These are phyloP conservation scores for Drosophila nigromelanica DNA, from an alignment of 1,140 invertebrate genomes.

Conservation along the genomic window DNA sequence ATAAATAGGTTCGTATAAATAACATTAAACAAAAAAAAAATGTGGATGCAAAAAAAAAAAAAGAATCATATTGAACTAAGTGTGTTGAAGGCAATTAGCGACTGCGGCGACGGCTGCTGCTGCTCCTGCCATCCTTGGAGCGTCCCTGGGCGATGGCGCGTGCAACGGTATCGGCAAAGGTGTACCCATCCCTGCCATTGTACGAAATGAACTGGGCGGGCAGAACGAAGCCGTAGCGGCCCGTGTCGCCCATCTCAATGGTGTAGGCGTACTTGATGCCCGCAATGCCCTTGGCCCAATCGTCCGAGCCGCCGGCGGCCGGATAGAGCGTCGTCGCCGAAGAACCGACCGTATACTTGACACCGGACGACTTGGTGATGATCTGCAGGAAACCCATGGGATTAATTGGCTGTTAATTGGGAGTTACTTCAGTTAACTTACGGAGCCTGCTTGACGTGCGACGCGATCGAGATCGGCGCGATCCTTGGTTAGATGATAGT, in stretches of 20 bases:
- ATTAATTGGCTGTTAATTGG: neutral
- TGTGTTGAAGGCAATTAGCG: constrained; percentile 39
- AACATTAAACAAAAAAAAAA: constrained; percentile 41
- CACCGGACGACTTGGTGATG: constrained; percentile 87
- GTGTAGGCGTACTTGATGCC: constrained; percentile 95
- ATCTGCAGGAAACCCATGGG: constrained; percentile 84
- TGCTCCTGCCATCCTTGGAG: constrained; percentile 49
- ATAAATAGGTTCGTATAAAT: constrained; percentile 75
- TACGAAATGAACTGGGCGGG: constrained; percentile 92
- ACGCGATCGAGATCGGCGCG: constrained; percentile 89
- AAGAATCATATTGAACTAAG: constrained; percentile 40
- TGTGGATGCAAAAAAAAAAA: constrained; percentile 40
- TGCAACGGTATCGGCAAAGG: constrained; percentile 91
- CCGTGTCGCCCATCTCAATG: constrained; percentile 94
- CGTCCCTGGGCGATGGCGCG: constrained; percentile 74
- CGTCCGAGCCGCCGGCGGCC: constrained; percentile 93
- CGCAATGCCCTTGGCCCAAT: constrained; percentile 94
- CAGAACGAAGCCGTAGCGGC: constrained; percentile 94
- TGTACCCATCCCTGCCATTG: constrained; percentile 93
- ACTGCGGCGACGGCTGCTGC: constrained; percentile 50
- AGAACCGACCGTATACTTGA: constrained; percentile 90
- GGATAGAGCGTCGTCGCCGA: constrained; percentile 91
- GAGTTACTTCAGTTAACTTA: constrained; percentile 53
- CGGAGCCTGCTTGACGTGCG: constrained; percentile 88
- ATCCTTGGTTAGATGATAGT: constrained; percentile 88